Percentiles rank a stretch among this genome's conserved stretches.
Conservation (phyloP, 1,140 invertebrate genomes). For the Cardiocondyla obscurior region DNA sequence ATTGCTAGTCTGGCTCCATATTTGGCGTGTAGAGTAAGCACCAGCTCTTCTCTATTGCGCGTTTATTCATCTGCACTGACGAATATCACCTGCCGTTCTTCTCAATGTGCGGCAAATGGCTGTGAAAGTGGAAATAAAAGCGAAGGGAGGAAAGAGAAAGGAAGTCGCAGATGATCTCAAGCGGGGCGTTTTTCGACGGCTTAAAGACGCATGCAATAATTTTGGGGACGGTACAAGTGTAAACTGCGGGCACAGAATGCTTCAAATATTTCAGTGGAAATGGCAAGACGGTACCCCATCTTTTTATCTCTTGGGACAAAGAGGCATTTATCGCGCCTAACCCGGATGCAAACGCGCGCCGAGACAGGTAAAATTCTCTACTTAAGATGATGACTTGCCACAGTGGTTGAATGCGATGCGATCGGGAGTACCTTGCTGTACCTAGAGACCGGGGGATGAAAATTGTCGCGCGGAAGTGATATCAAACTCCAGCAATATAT, state of each 20-base stretch:
- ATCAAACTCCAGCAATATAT: background rate
- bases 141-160: background rate
- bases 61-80: conserved; percentile 19
- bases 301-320: conserved; percentile 19
- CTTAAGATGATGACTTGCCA: background rate
- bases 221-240: conserved; percentile 5
- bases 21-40: conserved; percentile 20
- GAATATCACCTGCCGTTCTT: conserved; percentile 38
- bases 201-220: conserved; percentile 52
- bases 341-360: background rate
- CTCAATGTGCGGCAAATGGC: conserved; percentile 11
- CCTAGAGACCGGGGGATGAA: background rate
- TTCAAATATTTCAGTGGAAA: conserved; percentile 31
- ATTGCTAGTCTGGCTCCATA: conserved; percentile 33
- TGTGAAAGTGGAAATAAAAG: background rate
- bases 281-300: background rate
- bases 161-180: background rate
- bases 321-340: conserved; percentile 19
- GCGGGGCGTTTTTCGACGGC: background rate
- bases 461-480: background rate
- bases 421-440: background rate
- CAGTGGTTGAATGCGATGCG: background rate
- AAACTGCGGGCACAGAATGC: background rate
- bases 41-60: background rate
- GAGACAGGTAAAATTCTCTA: background rate